phyloP scores from a whole-genome alignment of 1,140 invertebrate genomes.

The Adelges cooleyi region DNA sequence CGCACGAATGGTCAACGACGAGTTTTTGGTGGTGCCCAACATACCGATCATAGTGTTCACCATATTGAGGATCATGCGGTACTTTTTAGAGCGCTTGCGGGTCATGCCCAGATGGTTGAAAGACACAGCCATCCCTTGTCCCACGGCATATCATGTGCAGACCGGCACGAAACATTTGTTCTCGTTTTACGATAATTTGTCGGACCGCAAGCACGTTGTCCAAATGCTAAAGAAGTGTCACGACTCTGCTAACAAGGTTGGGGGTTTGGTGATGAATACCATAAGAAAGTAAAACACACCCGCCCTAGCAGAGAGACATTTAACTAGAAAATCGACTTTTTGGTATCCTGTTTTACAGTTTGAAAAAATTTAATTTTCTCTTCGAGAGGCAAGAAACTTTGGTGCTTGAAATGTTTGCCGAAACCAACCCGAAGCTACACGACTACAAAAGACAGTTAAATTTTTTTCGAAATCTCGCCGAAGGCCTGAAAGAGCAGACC shows the following conservation, averaged over 20 bases:
- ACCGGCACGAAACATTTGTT: conserved; percentile 46
- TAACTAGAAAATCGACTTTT: no score
- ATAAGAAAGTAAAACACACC: background rate
- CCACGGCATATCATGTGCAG: conserved; percentile 45
- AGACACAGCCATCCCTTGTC: conserved; percentile 61
- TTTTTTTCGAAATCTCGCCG: conserved; percentile 65
- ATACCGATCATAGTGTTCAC: no score
- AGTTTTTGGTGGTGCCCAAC: no score
- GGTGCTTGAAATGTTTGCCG: conserved; percentile 61
- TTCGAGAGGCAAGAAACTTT: conserved; percentile 69
- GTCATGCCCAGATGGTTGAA: conserved; percentile 71
- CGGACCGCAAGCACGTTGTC: conserved; percentile 51
- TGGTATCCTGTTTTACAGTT: conserved; percentile 42
- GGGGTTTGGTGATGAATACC: conserved; percentile 41
- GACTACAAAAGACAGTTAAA: conserved; percentile 72
- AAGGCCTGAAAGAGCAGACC: conserved; percentile 50
- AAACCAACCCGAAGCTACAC: conserved; percentile 54
- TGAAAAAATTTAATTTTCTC: conserved; percentile 63
- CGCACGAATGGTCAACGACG: no score
- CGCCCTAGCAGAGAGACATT: no score
- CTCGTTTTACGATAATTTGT: conserved; percentile 67
- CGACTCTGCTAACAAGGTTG: conserved; percentile 49
- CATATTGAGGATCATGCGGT: no score
- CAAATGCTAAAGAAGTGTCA: conserved; percentile 54
- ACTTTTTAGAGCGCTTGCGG: conserved; percentile 43